These are phyloP conservation scores for Drosophila pullipes DNA, from an alignment of 2,888 invertebrate genomes.

Conservation along the genomic window DNA sequence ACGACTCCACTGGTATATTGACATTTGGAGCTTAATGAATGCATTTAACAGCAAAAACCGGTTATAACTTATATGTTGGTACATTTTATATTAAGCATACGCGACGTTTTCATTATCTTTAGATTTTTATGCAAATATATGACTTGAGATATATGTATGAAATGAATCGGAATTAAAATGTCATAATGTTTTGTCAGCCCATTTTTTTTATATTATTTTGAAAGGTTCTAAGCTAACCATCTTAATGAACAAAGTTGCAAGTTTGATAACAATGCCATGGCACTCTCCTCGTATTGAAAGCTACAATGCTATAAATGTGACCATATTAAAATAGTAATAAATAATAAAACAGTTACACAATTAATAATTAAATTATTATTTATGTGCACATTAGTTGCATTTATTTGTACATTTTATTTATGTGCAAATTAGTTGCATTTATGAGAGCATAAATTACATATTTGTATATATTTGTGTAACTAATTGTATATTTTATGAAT, in stretches of 20 bases:
- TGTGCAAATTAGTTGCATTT: not conserved
- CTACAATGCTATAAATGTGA: not conserved
- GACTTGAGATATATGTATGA: no score
- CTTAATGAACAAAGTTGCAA: not conserved
- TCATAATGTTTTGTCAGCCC: not conserved
- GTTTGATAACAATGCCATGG: no score
- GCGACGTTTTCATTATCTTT: not conserved
- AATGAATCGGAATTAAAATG: not conserved
- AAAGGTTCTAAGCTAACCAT: not conserved
- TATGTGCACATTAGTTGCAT: not conserved
- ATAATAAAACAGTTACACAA: not conserved
- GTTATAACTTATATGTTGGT: not conserved
- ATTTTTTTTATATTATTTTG: not conserved
- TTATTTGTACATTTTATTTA: not conserved
- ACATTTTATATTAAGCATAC: constrained; percentile 7
- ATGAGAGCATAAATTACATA: not conserved
- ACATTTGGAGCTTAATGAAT: not conserved
- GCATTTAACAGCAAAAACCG: constrained; percentile 1
- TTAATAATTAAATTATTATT: not conserved
- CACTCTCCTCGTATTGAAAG: no score
- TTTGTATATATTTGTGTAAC: not conserved
- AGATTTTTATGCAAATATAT: not conserved
- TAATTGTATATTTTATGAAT: not conserved
- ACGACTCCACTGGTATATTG: constrained; percentile 21
- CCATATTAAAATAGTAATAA: not conserved